Evolutionary conservation across 2,113 vertebrate species (phyloP).

Genomic region (Triplophysa siluroides): DNA sequence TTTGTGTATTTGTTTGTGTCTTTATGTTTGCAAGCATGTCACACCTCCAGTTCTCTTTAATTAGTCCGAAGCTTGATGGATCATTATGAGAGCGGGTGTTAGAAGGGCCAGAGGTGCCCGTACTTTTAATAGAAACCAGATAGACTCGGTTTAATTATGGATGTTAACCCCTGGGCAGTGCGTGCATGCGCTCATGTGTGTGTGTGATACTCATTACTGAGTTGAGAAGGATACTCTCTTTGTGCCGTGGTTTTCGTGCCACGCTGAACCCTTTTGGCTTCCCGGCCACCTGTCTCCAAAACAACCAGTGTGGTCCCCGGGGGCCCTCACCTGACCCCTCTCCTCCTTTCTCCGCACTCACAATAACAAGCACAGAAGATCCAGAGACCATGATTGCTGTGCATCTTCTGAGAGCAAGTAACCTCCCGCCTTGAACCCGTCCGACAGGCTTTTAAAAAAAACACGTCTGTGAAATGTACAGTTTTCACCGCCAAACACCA

Average conservation of each 20-base stretch:
- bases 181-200: slow-evolving; percentile 63
- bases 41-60: slow-evolving; percentile 31
- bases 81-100: slow-evolving; percentile 36
- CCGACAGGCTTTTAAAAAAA: slow-evolving; percentile 11
- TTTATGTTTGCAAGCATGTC: slow-evolving; percentile 27
- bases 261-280: slow-evolving; percentile 18
- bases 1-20: slow-evolving; percentile 24
- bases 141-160: slow-evolving; percentile 67
- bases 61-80: slow-evolving; percentile 42
- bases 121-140: slow-evolving; percentile 63
- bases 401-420: background rate
- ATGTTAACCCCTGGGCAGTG: slow-evolving; percentile 63
- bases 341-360: background rate
- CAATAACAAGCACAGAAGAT: slow-evolving; percentile 28
- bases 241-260: slow-evolving; percentile 44
- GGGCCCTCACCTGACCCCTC: background rate
- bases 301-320: background rate
- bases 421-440: slow-evolving; percentile 6
- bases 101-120: slow-evolving; percentile 22
- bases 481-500: background rate
- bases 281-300: slow-evolving; percentile 19
- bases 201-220: slow-evolving; percentile 67
- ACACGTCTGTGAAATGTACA: background rate
- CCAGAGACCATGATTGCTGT: slow-evolving; percentile 11
- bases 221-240: slow-evolving; percentile 65